Evolutionary conservation across 1,140 invertebrate genomes (phyloP).

Genomic region (Papilio glaucus): DNA sequence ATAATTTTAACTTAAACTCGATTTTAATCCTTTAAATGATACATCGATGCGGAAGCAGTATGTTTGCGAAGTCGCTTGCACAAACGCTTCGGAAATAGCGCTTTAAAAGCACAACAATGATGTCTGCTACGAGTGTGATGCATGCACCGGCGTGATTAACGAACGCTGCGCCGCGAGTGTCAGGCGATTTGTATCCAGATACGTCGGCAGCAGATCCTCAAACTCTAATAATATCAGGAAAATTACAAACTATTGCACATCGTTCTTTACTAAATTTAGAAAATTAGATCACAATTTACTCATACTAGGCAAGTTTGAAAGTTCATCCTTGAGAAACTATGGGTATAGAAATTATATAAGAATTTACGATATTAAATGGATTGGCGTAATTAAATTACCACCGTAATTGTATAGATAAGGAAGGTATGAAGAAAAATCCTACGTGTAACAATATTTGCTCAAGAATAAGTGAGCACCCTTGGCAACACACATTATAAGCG

Average conservation of each 20-base stretch:
- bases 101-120: constrained; percentile 21
- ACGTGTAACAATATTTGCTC: too few relatives aligned
- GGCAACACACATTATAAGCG: too few relatives aligned
- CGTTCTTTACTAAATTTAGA: not conserved
- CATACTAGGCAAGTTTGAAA: too few relatives aligned
- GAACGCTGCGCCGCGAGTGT: constrained; percentile 19
- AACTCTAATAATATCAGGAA: constrained; percentile 54
- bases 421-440: too few relatives aligned
- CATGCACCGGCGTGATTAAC: constrained; percentile 22
- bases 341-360: too few relatives aligned
- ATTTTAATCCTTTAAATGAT: constrained; percentile 18
- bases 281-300: too few relatives aligned
- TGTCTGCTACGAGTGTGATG: constrained; percentile 25
- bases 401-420: too few relatives aligned
- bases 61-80: not conserved
- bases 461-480: too few relatives aligned
- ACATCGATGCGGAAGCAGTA: constrained; percentile 13
- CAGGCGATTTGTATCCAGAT: constrained; percentile 34
- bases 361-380: too few relatives aligned
- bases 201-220: constrained; percentile 41
- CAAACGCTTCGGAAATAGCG: constrained; percentile 25
- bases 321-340: too few relatives aligned
- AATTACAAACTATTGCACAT: constrained; percentile 41
- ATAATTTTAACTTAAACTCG: not conserved
- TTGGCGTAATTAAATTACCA: too few relatives aligned